Evolutionary conservation across 2,797 vertebrate genomes (phyloP), one percentile per base, ranked within the genome.

Genomic region (Danio choprae): DNA sequence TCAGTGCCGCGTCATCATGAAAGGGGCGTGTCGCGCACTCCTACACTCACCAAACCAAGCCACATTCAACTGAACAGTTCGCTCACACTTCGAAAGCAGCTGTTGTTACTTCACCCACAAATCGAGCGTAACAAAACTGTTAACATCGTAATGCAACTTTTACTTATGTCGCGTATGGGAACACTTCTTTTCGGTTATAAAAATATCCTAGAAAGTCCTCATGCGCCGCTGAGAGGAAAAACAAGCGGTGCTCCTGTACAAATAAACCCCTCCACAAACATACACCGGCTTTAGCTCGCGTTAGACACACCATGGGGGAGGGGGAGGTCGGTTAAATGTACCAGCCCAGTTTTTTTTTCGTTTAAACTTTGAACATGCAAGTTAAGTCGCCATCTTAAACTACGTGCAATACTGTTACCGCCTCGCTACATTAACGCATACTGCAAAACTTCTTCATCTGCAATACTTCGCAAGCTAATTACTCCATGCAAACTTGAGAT

Each of bases 311-410:
- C 53, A 64, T 89, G 88, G 91, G 91, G 92, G 90, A 86, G 87
- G 91, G 90, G 87, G 60, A 85, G 75, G 40, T 81, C 74, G 84
- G 86, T 90, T 90, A 77, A 71, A 77, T 83, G 88, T 89, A 90
- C 89, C 90, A 88, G 83, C 91, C 90, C 87, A 83, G 86, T 78
- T 74, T 73, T 80, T 51, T 74, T 83, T 80, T 89, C 87, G 87
- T 88, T 90, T 90, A 93, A 95, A 94, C 93, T 94, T 94, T 94
- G 90, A 91, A 85, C 91, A 88, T 88, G 88, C 86, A 87, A 84
- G 77, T 77, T 64, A 77, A 89, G 89, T 90, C 91, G 92, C 94
- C 92, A 94, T 93, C 89, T 91, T 93, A 91, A 90, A 87, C 73
- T 76, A 83, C 83, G 76, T 20, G 64, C 46, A 80, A 67, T 62